These are phyloP conservation scores for Callaeas wilsoni DNA, from an alignment of 2,113 vertebrate species.

Conservation along the genomic window DNA sequence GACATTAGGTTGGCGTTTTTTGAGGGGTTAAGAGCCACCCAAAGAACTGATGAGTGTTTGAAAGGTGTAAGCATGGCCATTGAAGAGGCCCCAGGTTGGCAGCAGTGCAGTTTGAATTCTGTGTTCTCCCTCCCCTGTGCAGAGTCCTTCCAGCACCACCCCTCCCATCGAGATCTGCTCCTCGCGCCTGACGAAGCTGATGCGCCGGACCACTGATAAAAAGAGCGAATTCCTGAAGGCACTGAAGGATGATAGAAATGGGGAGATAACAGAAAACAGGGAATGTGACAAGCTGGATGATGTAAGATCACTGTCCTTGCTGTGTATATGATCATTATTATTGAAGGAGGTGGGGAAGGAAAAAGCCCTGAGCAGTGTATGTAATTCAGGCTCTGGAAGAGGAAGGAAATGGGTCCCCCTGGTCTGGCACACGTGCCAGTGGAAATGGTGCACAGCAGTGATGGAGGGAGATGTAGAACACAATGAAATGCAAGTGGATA, in stretches of 20 bases:
- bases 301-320: constrained; percentile 67
- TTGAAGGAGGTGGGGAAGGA: neutral
- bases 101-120: neutral
- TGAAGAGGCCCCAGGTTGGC: neutral
- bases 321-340: neutral
- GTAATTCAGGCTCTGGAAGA: neutral
- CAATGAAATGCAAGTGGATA: neutral
- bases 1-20: neutral
- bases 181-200: constrained; percentile 89
- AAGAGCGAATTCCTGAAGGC: constrained; percentile 96
- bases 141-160: constrained; percentile 93
- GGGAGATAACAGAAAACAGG: constrained; percentile 86
- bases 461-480: neutral
- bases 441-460: neutral
- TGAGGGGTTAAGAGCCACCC: neutral
- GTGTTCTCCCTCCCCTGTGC: neutral
- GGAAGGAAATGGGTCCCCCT: neutral
- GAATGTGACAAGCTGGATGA: constrained; percentile 86
- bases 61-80: neutral
- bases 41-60: neutral
- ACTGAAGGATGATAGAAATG: constrained; percentile 91
- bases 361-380: neutral
- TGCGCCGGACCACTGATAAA: constrained; percentile 90
- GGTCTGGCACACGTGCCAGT: neutral
- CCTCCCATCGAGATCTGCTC: constrained; percentile 95